These are phyloP conservation scores for Scaptomyza pallida DNA, from an alignment of 1,140 invertebrate species.

Conservation along the genomic window DNA sequence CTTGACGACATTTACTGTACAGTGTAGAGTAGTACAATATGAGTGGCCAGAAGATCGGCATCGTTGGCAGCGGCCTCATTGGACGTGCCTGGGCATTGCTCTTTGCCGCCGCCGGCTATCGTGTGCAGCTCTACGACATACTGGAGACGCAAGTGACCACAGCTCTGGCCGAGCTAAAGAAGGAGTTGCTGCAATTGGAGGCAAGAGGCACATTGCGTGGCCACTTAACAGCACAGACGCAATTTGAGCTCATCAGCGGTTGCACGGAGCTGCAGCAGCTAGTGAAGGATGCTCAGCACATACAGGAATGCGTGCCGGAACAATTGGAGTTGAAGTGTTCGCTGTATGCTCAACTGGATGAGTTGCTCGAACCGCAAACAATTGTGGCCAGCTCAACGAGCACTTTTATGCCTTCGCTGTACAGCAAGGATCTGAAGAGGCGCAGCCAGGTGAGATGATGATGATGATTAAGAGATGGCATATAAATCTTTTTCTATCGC, in stretches of 20 bases:
- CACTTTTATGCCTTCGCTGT: constrained; percentile 93
- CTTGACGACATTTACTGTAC: constrained; percentile 4
- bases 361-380: constrained; percentile 88
- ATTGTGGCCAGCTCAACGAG: constrained; percentile 96
- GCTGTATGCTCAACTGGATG: constrained; percentile 91
- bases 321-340: constrained; percentile 93
- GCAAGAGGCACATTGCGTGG: constrained; percentile 90
- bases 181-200: constrained; percentile 90
- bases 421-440: constrained; percentile 87
- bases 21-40: constrained; percentile 47
- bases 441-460: constrained; percentile 55
- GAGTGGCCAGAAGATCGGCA: constrained; percentile 87
- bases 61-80: constrained; percentile 93
- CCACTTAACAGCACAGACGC: constrained; percentile 88
- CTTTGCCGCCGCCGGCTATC: constrained; percentile 94
- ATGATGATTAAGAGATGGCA: no score
- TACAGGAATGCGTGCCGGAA: constrained; percentile 97
- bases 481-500: no score
- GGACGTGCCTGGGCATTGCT: constrained; percentile 98
- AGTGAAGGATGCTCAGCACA: constrained; percentile 88
- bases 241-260: constrained; percentile 90
- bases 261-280: constrained; percentile 87
- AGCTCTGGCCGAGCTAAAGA: constrained; percentile 89
- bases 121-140: constrained; percentile 94
- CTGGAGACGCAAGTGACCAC: constrained; percentile 89